Percentiles rank a stretch among this genome's conserved stretches.
phyloP scores from a whole-genome alignment of 2,888 invertebrate species.

The Cotesia congregata region DNA sequence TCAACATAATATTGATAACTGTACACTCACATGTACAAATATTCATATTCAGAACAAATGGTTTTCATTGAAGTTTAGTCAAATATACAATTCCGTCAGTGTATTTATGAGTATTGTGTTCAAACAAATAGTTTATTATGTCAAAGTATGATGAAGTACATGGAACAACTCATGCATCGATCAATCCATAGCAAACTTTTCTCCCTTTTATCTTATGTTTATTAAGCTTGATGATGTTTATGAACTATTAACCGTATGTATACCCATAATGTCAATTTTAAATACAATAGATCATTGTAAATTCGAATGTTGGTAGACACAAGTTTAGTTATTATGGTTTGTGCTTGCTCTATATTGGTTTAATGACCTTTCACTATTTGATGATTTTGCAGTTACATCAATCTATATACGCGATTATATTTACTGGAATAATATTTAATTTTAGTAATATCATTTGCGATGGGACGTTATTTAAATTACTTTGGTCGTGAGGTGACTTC shows the following conservation, averaged over 20 bases:
- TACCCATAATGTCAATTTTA: neutral
- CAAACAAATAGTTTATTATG: neutral
- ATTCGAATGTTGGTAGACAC: too few species aligned
- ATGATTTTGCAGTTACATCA: too few species aligned
- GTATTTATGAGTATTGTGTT: neutral
- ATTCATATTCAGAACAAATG: neutral
- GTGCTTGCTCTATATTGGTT: too few species aligned
- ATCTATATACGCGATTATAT: too few species aligned
- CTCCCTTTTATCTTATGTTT: neutral
- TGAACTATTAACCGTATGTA: too few species aligned
- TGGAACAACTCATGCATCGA: slow-evolving; percentile 9
- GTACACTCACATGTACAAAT: neutral
- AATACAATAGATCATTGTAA: neutral
- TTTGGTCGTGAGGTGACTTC: too few species aligned
- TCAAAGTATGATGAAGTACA: slow-evolving; percentile 11
- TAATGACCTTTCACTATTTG: too few species aligned
- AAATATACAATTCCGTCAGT: neutral
- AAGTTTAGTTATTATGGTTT: too few species aligned
- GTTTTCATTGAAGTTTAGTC: slow-evolving; percentile 20
- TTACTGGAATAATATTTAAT: too few species aligned
- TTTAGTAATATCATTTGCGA: too few species aligned
- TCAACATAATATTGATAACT: neutral
- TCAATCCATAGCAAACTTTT: neutral
- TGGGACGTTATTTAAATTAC: too few species aligned
- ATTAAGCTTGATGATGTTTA: neutral